Base-by-base conservation (phyloP, 2,113 vertebrate species). In the Peucedramus taeniatus region DNA sequence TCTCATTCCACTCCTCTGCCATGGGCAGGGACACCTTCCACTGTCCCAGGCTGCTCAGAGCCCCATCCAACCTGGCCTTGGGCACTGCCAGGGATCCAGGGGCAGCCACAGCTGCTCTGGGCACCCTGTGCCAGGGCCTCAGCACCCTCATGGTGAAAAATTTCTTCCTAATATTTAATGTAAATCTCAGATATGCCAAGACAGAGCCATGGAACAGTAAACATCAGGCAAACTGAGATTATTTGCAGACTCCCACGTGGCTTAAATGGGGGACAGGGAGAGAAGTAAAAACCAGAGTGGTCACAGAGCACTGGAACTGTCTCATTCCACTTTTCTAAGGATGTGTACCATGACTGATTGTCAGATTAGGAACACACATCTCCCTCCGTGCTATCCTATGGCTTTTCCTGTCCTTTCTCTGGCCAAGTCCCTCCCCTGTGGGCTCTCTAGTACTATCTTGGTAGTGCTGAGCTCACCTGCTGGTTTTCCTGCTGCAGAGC, bases 141-240 rank as follows among this genome's bases (percentile, higher is more conserved):
- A 0, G 0, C 45, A 74, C 5, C 33, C 44, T 66, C 60, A 59
- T 5, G 11, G 23, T 8, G 39, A 40, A 21, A 0, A 39, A 53
- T 15, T 47, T 21, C 28, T 30, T 53, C 53, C 33, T 4, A 1
- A 12, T 13, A 26, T 5, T 30, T 3, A 35, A 12, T 40, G 9
- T 10, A 60, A 75, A 60, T 10, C n/a, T 82, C 45, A 45, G 33
- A 24, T 42, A 66, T 5, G 8, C 31, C 70, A 20, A 45, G 57
- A 56, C 15, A 56, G 33, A 70, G 37, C 14, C 11, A 8, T 3
- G 20, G 22, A 16, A 23, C 20, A 33, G n/a, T 12, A 71, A 61
- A 51, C 26, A 50, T 13, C 26, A 89, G 7, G 26, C 17, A 83
- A 86, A 77, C 31, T 18, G 14, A 31, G 42, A 42, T 33, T 39